phyloP scores from a whole-genome alignment of 2,888 invertebrate genomes.

The Coelogynopora nodosa region DNA sequence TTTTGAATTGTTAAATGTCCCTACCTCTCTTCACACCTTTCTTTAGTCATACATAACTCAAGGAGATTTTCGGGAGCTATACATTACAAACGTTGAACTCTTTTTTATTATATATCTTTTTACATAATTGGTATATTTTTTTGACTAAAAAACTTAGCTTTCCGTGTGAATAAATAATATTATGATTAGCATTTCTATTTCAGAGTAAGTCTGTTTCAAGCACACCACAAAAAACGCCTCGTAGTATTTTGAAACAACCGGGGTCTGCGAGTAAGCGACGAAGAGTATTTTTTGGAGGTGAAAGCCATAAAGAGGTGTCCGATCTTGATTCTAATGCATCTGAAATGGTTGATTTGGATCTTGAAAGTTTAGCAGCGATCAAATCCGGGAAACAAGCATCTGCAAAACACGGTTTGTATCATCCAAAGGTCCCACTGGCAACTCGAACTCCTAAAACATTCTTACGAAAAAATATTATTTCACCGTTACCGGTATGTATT shows the following conservation, averaged over 20 bases:
- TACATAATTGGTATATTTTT: not conserved
- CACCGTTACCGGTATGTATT: not conserved
- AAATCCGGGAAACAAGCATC: not conserved
- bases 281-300: slow-evolving; percentile 41
- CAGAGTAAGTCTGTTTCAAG: not conserved
- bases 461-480: slow-evolving; percentile 5
- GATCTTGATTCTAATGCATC: slow-evolving; percentile 33
- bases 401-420: not conserved
- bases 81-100: not conserved
- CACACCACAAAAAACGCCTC: slow-evolving; percentile 41
- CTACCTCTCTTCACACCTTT: too few species aligned
- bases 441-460: slow-evolving; percentile 8
- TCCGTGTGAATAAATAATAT: not conserved
- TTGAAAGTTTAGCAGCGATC: slow-evolving; percentile 18
- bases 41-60: too few species aligned
- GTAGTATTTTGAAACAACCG: slow-evolving; percentile 42
- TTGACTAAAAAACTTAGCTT: not conserved
- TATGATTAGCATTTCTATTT: not conserved
- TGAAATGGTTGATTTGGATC: slow-evolving; percentile 55
- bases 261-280: slow-evolving; percentile 42
- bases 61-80: too few species aligned
- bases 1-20: too few species aligned
- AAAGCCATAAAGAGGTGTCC: slow-evolving; percentile 26
- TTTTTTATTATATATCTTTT: not conserved
- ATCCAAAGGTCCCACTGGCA: not conserved